Percentiles rank a stretch among this genome's conserved stretches.
phyloP scores from a whole-genome alignment of 2,797 vertebrate genomes.

The Hippoglossus hippoglossus region DNA sequence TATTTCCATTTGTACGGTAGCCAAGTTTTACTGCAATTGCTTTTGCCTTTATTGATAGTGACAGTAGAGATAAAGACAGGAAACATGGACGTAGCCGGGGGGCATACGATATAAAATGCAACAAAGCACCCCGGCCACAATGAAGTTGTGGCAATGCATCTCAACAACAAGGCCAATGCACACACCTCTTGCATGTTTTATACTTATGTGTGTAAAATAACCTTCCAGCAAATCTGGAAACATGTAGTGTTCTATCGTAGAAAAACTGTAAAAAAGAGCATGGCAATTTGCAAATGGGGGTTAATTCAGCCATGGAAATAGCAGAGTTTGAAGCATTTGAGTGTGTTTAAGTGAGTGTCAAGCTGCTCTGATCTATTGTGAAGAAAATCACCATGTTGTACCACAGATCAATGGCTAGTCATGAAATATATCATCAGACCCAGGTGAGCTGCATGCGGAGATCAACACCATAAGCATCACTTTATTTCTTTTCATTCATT shows the following conservation, averaged over 20 bases:
- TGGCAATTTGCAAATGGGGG: too few species aligned
- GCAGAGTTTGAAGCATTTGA: too few species aligned
- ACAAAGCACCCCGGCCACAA: too few species aligned
- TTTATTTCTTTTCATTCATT: neutral
- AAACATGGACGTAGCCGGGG: neutral
- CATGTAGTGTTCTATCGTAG: neutral
- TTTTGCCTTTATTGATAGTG: neutral
- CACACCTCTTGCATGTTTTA: neutral
- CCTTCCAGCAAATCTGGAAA: neutral
- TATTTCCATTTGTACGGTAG: neutral
- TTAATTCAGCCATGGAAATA: too few species aligned
- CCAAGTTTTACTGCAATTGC: neutral
- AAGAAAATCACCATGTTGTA: too few species aligned
- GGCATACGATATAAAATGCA: too few species aligned
- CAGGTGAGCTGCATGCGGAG: neutral
- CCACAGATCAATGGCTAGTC: too few species aligned
- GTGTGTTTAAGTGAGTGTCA: neutral
- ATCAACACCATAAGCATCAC: neutral
- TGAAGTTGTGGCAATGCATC: neutral
- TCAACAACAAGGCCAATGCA: neutral
- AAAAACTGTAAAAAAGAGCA: neutral
- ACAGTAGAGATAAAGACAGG: neutral
- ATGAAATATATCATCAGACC: slow-evolving; percentile 4
- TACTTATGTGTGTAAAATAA: neutral
- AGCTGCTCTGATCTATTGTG: neutral